phyloP scores from a whole-genome alignment of 2,888 invertebrate species.

The Phaonia tiefii region DNA sequence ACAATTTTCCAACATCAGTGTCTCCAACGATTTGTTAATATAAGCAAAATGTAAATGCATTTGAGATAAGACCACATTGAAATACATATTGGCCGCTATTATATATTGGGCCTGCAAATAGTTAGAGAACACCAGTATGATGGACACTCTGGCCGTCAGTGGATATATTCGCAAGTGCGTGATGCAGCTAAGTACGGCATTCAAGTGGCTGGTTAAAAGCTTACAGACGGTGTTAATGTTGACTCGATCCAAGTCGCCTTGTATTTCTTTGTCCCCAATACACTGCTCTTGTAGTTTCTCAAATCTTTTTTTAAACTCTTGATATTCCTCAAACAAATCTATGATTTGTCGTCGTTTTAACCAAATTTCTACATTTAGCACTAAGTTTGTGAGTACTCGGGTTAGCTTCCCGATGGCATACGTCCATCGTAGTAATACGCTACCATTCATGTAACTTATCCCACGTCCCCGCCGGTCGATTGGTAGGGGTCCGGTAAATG shows the following conservation, averaged over 20 bases:
- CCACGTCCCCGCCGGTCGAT: too few relatives aligned
- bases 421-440: too few relatives aligned
- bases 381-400: constrained; percentile 22
- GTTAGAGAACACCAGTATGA: constrained; percentile 4
- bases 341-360: background rate
- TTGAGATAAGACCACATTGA: background rate
- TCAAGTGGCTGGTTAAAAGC: constrained; percentile 1
- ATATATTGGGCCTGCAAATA: constrained; percentile 17
- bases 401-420: too few relatives aligned
- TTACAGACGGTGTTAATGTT: constrained; percentile 18
- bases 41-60: constrained; percentile 12
- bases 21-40: constrained; percentile 20
- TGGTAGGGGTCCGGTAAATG: background rate
- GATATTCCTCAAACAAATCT: constrained; percentile 11
- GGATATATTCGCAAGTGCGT: constrained; percentile 9
- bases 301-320: constrained; percentile 3
- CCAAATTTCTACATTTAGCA: constrained; percentile 43
- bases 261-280: background rate
- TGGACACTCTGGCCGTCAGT: background rate
- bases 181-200: background rate
- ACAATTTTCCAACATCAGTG: background rate
- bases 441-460: too few relatives aligned
- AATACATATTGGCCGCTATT: constrained; percentile 12
- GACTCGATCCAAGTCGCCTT: background rate
- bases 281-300: background rate